Percentiles rank a stretch among this genome's conserved stretches.
Evolutionary conservation across 2,888 invertebrate species (phyloP).

Genomic region (Eupithecia centaureata): DNA sequence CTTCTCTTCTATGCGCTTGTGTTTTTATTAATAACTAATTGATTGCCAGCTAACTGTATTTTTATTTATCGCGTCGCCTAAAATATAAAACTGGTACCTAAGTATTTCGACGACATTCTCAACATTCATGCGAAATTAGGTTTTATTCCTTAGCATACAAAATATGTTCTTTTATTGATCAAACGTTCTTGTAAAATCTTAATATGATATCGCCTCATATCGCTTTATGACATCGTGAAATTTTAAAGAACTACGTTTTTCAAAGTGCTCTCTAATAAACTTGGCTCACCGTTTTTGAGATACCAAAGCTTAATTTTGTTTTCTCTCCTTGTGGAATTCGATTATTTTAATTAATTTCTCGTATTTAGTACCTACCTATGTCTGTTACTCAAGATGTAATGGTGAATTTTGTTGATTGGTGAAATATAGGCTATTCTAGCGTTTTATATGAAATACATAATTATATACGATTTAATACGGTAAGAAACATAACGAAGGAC

Average conservation of each 20-base stretch:
- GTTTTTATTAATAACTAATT: constrained; percentile 20
- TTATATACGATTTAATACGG: background rate
- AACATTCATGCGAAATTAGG: constrained; percentile 20
- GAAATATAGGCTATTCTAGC: too few species aligned
- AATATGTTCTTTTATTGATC: constrained; percentile 5
- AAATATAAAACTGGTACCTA: constrained; percentile 27
- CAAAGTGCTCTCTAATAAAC: constrained; percentile 14
- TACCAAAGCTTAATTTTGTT: too few species aligned
- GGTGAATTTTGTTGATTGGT: constrained; percentile 28
- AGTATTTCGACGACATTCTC: constrained; percentile 29
- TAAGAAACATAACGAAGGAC: background rate
- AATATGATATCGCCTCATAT: background rate
- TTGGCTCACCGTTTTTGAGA: constrained; percentile 17
- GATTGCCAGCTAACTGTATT: constrained; percentile 30
- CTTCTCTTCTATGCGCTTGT: constrained; percentile 2
- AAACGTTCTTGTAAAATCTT: background rate
- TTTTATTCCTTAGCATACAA: constrained; percentile 17
- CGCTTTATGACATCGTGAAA: background rate
- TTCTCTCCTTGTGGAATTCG: too few species aligned
- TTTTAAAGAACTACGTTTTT: constrained; percentile 8
- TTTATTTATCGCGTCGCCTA: constrained; percentile 29
- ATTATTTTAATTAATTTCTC: constrained; percentile 41
- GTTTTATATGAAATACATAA: background rate
- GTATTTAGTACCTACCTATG: background rate
- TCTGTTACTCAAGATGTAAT: constrained; percentile 33